Evolutionary conservation across 2,888 invertebrate genomes (phyloP).

Genomic region (Ornithoptera alexandrae): DNA sequence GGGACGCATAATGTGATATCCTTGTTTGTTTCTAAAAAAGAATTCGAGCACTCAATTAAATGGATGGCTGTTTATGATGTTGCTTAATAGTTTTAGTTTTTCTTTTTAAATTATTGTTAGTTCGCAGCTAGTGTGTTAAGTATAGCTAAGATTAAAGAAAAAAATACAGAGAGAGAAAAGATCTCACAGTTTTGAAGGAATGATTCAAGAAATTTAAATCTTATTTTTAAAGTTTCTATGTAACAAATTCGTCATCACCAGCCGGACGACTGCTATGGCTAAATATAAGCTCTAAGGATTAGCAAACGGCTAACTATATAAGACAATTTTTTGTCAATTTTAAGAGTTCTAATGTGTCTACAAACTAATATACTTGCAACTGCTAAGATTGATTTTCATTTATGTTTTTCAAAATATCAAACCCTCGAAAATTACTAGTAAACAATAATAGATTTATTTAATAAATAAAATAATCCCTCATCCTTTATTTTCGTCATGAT

Average conservation of each 20-base stretch:
- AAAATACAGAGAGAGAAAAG: no score
- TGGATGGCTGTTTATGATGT: constrained; percentile 41
- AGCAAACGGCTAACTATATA: no score
- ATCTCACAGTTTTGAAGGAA: no score
- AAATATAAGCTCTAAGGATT: no score
- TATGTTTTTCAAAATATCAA: constrained; percentile 10
- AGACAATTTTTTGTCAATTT: no score
- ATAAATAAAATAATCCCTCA: constrained; percentile 28
- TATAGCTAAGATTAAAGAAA: neutral
- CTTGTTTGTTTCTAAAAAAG: constrained; percentile 47
- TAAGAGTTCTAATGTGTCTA: neutral
- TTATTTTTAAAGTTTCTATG: no score
- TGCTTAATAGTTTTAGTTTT: constrained; percentile 34
- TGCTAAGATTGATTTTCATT: constrained; percentile 10
- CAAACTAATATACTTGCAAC: neutral
- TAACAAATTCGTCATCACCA: no score
- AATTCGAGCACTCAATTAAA: constrained; percentile 39
- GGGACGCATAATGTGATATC: constrained; percentile 51
- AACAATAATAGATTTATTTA: constrained; percentile 27
- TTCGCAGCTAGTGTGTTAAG: neutral
- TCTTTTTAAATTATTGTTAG: neutral
- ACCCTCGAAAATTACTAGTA: constrained; percentile 20
- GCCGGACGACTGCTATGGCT: no score
- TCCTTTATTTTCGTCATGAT: constrained; percentile 26
- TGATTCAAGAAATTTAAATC: no score